A percentile compares a stretch with the other conserved stretches of the same genome.
phyloP scores from a whole-genome alignment of 1,140 invertebrate genomes.

The Venustaconcha ellipsiformis region DNA sequence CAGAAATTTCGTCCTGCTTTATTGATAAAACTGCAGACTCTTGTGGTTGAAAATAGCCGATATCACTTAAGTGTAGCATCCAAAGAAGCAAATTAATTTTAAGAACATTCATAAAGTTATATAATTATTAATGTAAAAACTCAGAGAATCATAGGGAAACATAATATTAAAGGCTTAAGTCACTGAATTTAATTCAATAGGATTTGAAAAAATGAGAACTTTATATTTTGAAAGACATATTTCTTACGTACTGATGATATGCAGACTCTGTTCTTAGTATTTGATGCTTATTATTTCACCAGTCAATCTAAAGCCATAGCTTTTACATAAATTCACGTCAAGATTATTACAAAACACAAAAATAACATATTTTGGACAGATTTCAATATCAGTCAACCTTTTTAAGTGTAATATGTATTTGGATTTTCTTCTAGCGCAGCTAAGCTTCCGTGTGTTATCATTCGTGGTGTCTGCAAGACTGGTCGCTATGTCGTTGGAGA shows the following conservation, averaged over 20 bases:
- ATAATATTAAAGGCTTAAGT: no score
- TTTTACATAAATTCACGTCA: not conserved
- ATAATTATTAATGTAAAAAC: no score
- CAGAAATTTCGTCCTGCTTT: not conserved
- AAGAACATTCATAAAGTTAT: no score
- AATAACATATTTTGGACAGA: not conserved
- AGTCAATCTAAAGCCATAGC: not conserved
- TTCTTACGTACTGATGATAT: not conserved
- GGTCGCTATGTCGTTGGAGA: slow-evolving; percentile 95
- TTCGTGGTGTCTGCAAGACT: slow-evolving; percentile 97
- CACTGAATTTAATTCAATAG: no score
- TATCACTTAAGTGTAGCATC: no score
- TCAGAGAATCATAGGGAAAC: no score
- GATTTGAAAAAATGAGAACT: no score
- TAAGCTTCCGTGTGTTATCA: slow-evolving; percentile 96
- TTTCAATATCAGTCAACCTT: not conserved
- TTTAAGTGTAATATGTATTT: not conserved
- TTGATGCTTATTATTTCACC: not conserved
- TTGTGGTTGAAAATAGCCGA: not conserved
- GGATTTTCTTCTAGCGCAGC: slow-evolving; percentile 81
- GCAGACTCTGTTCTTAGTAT: not conserved
- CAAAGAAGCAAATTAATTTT: no score
- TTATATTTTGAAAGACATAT: no score
- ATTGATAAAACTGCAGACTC: no score
- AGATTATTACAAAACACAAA: not conserved